Evolutionary conservation across 2,888 invertebrate genomes (phyloP), one percentile per base, ranked within the genome.

Genomic region (Drosophila neonasuta): DNA sequence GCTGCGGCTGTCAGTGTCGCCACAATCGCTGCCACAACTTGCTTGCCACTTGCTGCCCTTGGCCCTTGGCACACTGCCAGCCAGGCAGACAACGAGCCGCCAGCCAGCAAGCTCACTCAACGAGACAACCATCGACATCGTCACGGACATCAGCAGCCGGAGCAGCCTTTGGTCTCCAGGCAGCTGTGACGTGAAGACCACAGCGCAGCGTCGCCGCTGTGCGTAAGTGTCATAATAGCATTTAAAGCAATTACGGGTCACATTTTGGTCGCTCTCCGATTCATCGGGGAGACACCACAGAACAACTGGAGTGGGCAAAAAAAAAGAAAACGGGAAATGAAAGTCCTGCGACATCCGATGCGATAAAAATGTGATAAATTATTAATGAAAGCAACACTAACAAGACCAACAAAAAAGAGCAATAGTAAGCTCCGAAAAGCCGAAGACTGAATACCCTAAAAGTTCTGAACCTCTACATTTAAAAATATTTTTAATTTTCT

Each of bases 161-260:
- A 24, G 24, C 24, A 44, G 29, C 36, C n/a, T n/a, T 10, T 10
- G 45, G 45, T 51, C 64, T 69, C 55, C 71, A 45, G 71, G 30
- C 71, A 36, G 15, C 71, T 30, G 15, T 15, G 39, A n/a, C 13
- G 30, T 32, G 49, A 15, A 36, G 56, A 52, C 42, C 51, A 44
- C 55, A 48, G 41, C 36, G 36, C 36, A 36, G 36, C 45, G 15
- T 65, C 24, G 64, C 71, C 67, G 81, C 80, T 84, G 87, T 66
- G 88, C 72, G 74, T 69, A 79, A 87, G 88, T 87, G 87, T 88
- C 80, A 84, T 88, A 87, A 87, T 87, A 74, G 71, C 88, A 87
- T 88, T 87, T 88, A 88, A 83, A 79, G 87, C 88, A 88, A 87
- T 87, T 87, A 87, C 75, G 78, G 86, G 79, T 86, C 79, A 74